Evolutionary conservation across 1,140 invertebrate genomes (phyloP).

Genomic region (Zaprionus tsacasi): DNA sequence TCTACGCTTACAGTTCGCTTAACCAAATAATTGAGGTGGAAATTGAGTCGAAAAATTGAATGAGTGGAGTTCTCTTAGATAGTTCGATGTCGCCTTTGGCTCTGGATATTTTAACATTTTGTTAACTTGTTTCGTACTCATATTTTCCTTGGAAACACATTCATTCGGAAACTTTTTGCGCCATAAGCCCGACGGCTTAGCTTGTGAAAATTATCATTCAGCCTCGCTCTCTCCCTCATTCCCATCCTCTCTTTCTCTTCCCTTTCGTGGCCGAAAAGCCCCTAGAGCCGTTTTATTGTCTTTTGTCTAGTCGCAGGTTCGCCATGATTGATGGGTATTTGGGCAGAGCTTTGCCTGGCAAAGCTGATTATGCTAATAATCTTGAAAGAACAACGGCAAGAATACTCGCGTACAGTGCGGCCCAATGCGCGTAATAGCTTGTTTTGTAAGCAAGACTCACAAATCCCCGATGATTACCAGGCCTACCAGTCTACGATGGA

Average conservation of each 20-base stretch:
- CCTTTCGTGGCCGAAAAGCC: conserved; percentile 25
- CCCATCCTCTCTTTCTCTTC: neutral
- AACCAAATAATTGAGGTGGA: conserved; percentile 5
- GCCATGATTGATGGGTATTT: conserved; percentile 57
- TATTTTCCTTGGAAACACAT: neutral
- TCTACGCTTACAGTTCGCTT: neutral
- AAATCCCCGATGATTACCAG: conserved; percentile 13
- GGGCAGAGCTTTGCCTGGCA: conserved; percentile 36
- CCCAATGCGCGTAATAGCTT: conserved; percentile 15
- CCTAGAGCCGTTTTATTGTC: conserved; percentile 42
- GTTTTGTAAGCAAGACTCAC: conserved; percentile 19
- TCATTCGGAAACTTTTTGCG: conserved; percentile 4
- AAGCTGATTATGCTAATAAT: conserved; percentile 60
- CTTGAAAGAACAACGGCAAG: conserved; percentile 31
- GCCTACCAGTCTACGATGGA: too few species aligned
- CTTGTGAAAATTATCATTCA: conserved; percentile 32
- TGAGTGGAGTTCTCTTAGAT: neutral
- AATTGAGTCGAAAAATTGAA: neutral
- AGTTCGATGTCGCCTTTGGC: neutral
- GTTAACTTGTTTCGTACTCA: neutral
- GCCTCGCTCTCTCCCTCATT: neutral
- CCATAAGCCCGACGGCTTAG: conserved; percentile 17
- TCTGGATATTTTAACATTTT: neutral
- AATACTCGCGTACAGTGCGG: conserved; percentile 20
- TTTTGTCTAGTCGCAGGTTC: conserved; percentile 21